These are phyloP conservation scores for Sussaba pulchella DNA, from an alignment of 2,888 invertebrate genomes.

Conservation along the genomic window DNA sequence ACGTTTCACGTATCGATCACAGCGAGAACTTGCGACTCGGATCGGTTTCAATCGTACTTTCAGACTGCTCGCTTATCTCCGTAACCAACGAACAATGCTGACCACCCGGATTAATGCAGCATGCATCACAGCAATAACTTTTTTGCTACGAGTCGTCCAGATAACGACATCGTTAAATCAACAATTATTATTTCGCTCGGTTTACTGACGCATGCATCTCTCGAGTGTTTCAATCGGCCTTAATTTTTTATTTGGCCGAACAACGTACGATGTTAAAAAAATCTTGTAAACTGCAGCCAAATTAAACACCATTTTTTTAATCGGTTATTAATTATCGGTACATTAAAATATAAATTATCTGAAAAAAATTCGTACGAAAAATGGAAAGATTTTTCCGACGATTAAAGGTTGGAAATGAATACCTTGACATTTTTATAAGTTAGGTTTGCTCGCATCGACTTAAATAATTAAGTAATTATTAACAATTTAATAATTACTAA, in stretches of 20 bases:
- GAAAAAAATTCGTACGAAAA: no score
- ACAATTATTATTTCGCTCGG: conserved; percentile 54
- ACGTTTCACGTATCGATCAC: conserved; percentile 14
- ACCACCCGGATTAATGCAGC: conserved; percentile 30
- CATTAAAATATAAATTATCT: no score
- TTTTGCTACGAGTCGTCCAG: conserved; percentile 40
- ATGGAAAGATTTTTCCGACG: no score
- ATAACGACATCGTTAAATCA: conserved; percentile 65
- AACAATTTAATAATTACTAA: no score
- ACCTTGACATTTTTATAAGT: no score
- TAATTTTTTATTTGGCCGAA: neutral
- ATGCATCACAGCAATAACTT: conserved; percentile 59
- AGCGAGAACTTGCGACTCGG: conserved; percentile 16
- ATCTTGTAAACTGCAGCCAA: neutral
- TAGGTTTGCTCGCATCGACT: no score
- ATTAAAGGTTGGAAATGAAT: no score
- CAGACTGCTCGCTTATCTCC: conserved; percentile 65
- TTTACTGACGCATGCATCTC: conserved; percentile 8
- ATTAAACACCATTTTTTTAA: no score
- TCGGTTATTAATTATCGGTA: no score
- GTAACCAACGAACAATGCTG: conserved; percentile 67
- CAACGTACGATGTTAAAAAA: neutral
- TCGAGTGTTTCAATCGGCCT: neutral
- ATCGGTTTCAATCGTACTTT: conserved; percentile 24
- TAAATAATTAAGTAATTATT: no score